phyloP scores from a whole-genome alignment of 2,797 vertebrate species.

The Micromesistius poutassou region DNA sequence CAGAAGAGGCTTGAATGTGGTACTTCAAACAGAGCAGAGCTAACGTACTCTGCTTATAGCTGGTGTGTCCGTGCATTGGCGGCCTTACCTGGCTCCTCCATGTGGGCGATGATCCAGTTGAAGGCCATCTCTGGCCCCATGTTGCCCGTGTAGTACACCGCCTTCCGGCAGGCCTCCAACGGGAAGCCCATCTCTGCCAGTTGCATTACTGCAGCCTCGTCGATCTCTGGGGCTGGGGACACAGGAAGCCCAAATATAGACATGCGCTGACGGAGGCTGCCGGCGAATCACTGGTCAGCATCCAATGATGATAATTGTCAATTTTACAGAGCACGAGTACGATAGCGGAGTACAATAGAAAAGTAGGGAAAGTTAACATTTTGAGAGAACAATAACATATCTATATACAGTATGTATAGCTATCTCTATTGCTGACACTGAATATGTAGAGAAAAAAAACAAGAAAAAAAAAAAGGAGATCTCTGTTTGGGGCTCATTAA shows the following conservation, averaged over 20 bases:
- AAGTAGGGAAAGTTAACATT: not conserved
- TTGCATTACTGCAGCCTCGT: slow-evolving; percentile 94
- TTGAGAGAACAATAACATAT: slow-evolving; percentile 1
- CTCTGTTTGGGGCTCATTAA: not conserved
- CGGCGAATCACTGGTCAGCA: not conserved
- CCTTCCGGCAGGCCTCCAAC: slow-evolving; percentile 94
- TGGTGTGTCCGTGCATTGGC: not conserved
- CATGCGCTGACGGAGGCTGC: not conserved
- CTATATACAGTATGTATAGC: no score
- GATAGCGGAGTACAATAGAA: not conserved
- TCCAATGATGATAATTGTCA: not conserved
- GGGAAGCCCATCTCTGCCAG: slow-evolving; percentile 99
- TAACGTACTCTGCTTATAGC: not conserved
- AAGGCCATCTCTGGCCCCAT: slow-evolving; percentile 96
- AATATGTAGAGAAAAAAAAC: not conserved
- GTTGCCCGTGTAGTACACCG: slow-evolving; percentile 97
- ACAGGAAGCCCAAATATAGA: slow-evolving; percentile 22
- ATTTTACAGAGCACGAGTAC: not conserved
- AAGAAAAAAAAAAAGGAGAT: not conserved
- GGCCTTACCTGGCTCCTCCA: slow-evolving; percentile 94
- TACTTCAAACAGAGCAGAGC: no score
- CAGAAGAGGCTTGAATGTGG: no score
- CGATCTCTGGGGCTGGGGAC: slow-evolving; percentile 88
- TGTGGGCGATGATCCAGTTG: slow-evolving; percentile 98
- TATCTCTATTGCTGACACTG: not conserved